These are phyloP conservation scores for Hipposideros armiger DNA, from an alignment of 2,113 vertebrate species.

Conservation along the genomic window DNA sequence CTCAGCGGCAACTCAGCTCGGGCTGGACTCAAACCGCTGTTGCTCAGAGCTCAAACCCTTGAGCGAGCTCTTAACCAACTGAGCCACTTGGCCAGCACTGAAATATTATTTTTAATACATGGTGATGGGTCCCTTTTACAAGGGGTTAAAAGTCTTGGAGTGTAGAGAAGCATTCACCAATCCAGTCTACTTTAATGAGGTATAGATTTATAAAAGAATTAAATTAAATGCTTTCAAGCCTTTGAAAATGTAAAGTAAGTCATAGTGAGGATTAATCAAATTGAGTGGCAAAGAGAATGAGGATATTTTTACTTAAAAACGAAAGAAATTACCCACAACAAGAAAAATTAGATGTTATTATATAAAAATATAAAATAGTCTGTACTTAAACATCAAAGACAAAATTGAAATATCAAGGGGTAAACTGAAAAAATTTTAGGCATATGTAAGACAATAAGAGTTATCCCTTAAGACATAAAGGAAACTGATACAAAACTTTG, in stretches of 20 bases:
- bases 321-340: neutral
- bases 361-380: constrained; percentile 11
- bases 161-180: neutral
- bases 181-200: neutral
- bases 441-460: neutral
- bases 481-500: neutral
- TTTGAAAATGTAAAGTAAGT: neutral
- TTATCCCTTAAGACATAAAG: neutral
- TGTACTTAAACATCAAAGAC: neutral
- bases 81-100: no score
- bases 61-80: no score
- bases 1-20: no score
- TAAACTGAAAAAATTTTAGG: neutral
- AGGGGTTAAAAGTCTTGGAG: neutral
- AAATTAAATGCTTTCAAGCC: neutral
- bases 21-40: no score
- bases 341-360: neutral
- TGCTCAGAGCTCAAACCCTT: no score
- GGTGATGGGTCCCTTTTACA: neutral
- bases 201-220: neutral
- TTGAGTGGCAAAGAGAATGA: neutral
- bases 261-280: neutral
- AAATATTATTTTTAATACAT: neutral
- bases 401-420: neutral
- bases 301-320: neutral